Conservation (phyloP, 2,113 vertebrate genomes). For the Addax nasomaculatus region DNA sequence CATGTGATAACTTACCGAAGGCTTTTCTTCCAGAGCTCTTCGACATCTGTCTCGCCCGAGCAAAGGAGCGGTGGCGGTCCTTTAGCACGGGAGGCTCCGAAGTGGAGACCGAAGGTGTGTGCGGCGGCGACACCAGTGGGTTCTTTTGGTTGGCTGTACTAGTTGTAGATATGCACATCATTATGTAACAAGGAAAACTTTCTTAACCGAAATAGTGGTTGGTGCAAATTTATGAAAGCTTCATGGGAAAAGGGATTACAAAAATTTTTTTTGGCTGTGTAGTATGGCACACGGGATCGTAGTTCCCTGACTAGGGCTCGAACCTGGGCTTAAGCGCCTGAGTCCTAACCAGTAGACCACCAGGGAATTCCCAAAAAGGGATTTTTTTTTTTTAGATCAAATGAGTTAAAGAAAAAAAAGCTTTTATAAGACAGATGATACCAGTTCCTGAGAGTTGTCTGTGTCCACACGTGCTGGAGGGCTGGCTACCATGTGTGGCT, state of each 20-base stretch:
- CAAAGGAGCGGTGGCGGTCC: slow-evolving; percentile 91
- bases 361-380: background rate
- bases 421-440: background rate
- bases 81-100: slow-evolving; percentile 79
- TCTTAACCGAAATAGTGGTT: fast-evolving
- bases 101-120: slow-evolving; percentile 85
- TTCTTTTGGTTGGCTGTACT: fast-evolving
- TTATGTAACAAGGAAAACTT: fast-evolving
- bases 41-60: slow-evolving; percentile 91
- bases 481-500: fast-evolving
- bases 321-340: background rate
- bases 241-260: background rate
- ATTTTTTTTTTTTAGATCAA: background rate
- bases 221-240: fast-evolving
- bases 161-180: fast-evolving
- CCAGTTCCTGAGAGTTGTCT: background rate
- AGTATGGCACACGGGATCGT: fast-evolving
- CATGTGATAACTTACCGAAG: background rate
- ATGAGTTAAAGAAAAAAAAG: background rate
- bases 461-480: fast-evolving
- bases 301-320: background rate
- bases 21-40: slow-evolving; percentile 86
- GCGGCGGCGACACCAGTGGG: fast-evolving
- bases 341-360: background rate
- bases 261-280: background rate